These are phyloP conservation scores for Drosophila miranda DNA, from an alignment of 1,140 invertebrate genomes.

Conservation along the genomic window DNA sequence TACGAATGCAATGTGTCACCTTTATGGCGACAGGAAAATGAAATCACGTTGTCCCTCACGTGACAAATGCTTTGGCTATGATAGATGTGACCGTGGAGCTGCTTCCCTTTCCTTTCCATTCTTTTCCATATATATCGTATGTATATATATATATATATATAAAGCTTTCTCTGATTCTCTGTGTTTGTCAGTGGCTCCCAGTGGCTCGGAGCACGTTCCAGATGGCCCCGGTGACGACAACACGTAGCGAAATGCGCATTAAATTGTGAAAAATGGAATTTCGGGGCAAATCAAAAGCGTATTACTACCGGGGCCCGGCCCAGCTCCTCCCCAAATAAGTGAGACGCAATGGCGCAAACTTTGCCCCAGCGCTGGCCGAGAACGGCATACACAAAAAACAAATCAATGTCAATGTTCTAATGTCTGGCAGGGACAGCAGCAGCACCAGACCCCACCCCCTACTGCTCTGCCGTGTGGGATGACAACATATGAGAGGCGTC, in stretches of 20 bases:
- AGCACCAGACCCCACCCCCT: not conserved
- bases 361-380: conserved; percentile 15
- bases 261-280: conserved; percentile 81
- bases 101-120: too few relatives aligned
- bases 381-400: conserved; percentile 53
- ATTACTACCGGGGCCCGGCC: conserved; percentile 49
- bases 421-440: conserved; percentile 37
- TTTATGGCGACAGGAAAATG: conserved; percentile 80
- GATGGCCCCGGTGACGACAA: conserved; percentile 69
- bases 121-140: too few relatives aligned
- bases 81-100: conserved; percentile 56
- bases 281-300: conserved; percentile 76
- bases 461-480: conserved; percentile 17
- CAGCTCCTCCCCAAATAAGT: conserved; percentile 51
- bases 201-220: conserved; percentile 60
- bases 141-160: too few relatives aligned
- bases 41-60: conserved; percentile 79
- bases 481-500: conserved; percentile 49
- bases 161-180: too few relatives aligned
- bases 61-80: conserved; percentile 74
- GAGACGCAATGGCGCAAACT: conserved; percentile 52
- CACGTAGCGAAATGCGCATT: conserved; percentile 79
- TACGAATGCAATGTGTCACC: conserved; percentile 75
- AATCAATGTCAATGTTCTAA: conserved; percentile 70
- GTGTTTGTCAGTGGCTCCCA: conserved; percentile 24